Evolutionary conservation across 2,113 vertebrate species (phyloP).

Genomic region (Machaerirhynchus nigripectus): DNA sequence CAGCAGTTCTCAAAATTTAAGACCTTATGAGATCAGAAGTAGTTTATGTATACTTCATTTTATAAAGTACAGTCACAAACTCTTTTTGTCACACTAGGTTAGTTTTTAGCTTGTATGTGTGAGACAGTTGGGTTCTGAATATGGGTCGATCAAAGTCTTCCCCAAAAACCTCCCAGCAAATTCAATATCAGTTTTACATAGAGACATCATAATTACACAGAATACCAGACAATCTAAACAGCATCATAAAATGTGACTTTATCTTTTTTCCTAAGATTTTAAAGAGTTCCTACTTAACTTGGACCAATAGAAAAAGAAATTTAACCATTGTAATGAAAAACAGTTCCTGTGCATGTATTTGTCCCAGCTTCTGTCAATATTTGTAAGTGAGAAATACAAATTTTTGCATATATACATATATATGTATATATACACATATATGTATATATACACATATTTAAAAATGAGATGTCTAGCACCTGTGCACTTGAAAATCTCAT

Average conservation of each 20-base stretch:
- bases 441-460: background rate
- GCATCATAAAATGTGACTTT: background rate
- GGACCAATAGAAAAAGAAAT: background rate
- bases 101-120: background rate
- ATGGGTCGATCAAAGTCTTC: accelerated
- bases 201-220: background rate
- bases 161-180: background rate
- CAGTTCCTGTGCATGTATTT: background rate
- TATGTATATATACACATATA: background rate
- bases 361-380: background rate
- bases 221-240: background rate
- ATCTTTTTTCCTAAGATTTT: background rate
- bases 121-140: background rate
- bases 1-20: background rate
- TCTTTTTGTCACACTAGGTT: background rate
- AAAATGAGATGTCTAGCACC: background rate
- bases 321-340: background rate
- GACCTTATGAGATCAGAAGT: background rate
- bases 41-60: background rate
- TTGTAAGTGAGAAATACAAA: background rate
- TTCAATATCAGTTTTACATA: background rate
- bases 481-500: background rate
- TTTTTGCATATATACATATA: background rate
- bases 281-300: background rate
- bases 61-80: background rate